Evolutionary conservation across 1,140 invertebrate genomes (phyloP).

Genomic region (Oscheius sp.): DNA sequence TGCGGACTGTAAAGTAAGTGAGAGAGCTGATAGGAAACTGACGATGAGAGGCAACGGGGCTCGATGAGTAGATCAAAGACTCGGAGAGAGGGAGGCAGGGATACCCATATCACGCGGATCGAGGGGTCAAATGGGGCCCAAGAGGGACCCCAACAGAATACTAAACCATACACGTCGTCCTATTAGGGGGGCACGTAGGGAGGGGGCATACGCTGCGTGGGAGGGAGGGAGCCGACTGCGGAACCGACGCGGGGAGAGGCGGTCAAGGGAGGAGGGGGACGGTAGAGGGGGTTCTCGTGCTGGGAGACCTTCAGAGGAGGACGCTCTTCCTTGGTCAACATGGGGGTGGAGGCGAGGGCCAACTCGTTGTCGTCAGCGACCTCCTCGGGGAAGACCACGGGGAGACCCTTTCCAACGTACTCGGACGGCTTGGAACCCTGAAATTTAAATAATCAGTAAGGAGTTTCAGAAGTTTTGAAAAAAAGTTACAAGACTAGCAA

Average conservation of each 20-base stretch:
- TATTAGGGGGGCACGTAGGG: not conserved
- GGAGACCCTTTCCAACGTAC: conserved; percentile 50
- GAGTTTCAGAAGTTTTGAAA: too few species aligned
- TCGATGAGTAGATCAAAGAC: not conserved
- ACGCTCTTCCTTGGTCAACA: conserved; percentile 50
- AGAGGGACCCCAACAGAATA: not conserved
- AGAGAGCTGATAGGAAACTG: not conserved
- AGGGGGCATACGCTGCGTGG: conserved; percentile 8
- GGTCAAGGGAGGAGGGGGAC: conserved; percentile 45
- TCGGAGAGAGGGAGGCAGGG: not conserved
- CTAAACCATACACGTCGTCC: not conserved
- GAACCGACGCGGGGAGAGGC: conserved; percentile 34
- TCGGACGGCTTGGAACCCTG: conserved; percentile 21
- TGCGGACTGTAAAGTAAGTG: not conserved
- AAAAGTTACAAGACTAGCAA: too few species aligned
- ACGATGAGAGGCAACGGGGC: not conserved
- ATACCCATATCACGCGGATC: not conserved
- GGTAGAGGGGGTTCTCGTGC: conserved; percentile 56
- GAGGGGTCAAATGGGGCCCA: not conserved
- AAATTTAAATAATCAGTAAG: too few species aligned
- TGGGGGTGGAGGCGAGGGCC: conserved; percentile 50
- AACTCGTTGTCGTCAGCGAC: conserved; percentile 48
- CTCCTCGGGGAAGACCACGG: conserved; percentile 56
- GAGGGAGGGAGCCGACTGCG: conserved; percentile 35
- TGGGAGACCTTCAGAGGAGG: conserved; percentile 52